Conservation (phyloP, 2,888 invertebrate genomes). For the Teinopalpus imperialis region DNA sequence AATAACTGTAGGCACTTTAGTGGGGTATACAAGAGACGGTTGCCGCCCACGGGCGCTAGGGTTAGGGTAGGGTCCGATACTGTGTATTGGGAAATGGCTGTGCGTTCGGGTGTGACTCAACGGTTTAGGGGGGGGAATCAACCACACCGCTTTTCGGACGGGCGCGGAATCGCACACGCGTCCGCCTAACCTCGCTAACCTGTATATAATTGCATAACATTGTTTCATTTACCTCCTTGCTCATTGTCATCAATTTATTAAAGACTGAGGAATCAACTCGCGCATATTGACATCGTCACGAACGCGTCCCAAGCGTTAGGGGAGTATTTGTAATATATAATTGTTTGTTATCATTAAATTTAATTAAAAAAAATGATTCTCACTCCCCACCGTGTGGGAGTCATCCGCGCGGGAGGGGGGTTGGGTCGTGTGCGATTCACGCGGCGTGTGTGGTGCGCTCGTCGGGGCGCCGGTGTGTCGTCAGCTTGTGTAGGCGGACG, state of each 20-base stretch:
- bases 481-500: too few relatives aligned
- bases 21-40: slow-evolving; percentile 61
- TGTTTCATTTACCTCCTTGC: slow-evolving; percentile 78
- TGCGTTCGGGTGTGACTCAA: slow-evolving; percentile 71
- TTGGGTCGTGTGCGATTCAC: slow-evolving; percentile 44
- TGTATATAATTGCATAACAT: slow-evolving; percentile 79
- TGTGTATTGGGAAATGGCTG: slow-evolving; percentile 74
- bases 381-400: slow-evolving; percentile 56
- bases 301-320: slow-evolving; percentile 68
- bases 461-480: not conserved
- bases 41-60: slow-evolving; percentile 66
- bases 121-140: slow-evolving; percentile 61
- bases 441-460: slow-evolving; percentile 32
- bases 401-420: slow-evolving; percentile 40
- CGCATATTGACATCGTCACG: slow-evolving; percentile 79
- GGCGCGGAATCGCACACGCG: slow-evolving; percentile 34
- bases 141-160: slow-evolving; percentile 38
- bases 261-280: slow-evolving; percentile 81
- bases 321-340: slow-evolving; percentile 63
- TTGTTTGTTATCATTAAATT: slow-evolving; percentile 56
- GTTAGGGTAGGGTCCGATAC: slow-evolving; percentile 60
- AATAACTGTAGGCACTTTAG: slow-evolving; percentile 66
- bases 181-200: slow-evolving; percentile 45
- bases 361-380: slow-evolving; percentile 36
- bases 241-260: slow-evolving; percentile 81